These are phyloP conservation scores for Ostrea denselamellosa DNA, from an alignment of 1,140 invertebrate species.

Conservation along the genomic window DNA sequence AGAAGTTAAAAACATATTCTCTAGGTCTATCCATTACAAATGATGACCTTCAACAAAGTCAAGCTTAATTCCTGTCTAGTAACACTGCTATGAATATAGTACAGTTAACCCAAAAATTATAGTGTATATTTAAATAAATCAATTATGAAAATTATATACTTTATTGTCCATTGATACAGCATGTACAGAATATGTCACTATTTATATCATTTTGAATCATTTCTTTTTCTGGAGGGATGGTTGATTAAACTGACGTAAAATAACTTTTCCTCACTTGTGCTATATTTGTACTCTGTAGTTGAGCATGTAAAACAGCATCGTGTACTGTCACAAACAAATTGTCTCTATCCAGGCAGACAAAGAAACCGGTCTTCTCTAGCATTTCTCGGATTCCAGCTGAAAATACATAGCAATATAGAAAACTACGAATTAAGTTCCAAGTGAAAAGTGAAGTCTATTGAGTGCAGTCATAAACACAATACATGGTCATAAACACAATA, in stretches of 20 bases:
- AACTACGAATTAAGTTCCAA: neutral
- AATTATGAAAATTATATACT: neutral
- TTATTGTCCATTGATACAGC: too few relatives aligned
- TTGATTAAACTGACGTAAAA: too few relatives aligned
- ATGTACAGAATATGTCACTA: too few relatives aligned
- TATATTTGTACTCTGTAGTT: slow-evolving; percentile 5
- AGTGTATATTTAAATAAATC: neutral
- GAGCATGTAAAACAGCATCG: slow-evolving; percentile 71
- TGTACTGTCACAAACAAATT: slow-evolving; percentile 70
- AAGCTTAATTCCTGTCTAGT: too few relatives aligned
- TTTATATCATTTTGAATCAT: too few relatives aligned
- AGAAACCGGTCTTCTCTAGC: slow-evolving; percentile 74
- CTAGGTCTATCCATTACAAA: too few relatives aligned
- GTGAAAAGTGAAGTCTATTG: too few relatives aligned
- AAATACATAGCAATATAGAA: slow-evolving; percentile 27
- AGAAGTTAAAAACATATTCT: too few relatives aligned
- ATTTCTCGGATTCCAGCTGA: slow-evolving; percentile 72
- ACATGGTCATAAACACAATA: too few relatives aligned
- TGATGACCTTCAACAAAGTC: too few relatives aligned
- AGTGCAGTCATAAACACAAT: too few relatives aligned
- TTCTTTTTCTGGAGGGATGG: too few relatives aligned
- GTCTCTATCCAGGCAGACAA: slow-evolving; percentile 64
- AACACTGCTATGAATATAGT: neutral
- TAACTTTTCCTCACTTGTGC: neutral
- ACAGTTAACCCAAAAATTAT: neutral